Evolutionary conservation across 1,140 invertebrate genomes (phyloP).

Genomic region (Contarinia nasturtii): DNA sequence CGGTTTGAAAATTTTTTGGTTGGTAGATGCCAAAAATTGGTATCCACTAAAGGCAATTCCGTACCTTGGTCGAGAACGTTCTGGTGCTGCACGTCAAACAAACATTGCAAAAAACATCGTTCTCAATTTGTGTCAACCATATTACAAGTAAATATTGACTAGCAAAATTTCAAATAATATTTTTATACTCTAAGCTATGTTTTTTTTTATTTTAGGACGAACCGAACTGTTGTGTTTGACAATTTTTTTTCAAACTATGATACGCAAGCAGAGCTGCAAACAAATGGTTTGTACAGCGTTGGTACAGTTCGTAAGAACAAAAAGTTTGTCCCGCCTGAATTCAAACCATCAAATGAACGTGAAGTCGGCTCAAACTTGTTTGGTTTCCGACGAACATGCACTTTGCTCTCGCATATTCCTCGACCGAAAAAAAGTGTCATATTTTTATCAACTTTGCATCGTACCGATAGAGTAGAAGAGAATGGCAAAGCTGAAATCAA

Average conservation of each 20-base stretch:
- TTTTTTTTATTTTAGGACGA: no score
- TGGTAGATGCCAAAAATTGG: no score
- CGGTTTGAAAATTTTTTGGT: conserved; percentile 24
- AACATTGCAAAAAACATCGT: no score
- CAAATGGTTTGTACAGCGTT: not conserved
- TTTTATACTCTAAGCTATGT: no score
- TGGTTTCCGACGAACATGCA: not conserved
- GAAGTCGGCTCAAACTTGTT: not conserved
- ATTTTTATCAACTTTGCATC: not conserved
- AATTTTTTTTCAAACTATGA: not conserved
- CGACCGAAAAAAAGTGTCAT: not conserved
- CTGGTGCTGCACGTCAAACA: no score
- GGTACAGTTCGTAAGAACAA: not conserved
- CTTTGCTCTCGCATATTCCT: not conserved
- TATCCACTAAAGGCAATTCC: no score
- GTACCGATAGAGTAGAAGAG: not conserved
- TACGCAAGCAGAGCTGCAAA: not conserved
- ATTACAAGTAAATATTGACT: not conserved
- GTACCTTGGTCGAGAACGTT: no score
- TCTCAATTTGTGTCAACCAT: conserved; percentile 10
- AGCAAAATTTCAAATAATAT: no score
- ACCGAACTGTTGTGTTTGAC: not conserved
- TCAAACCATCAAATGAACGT: no score
- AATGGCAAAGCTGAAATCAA: conserved; percentile 17
- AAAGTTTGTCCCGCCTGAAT: not conserved